Evolutionary conservation across 1,140 invertebrate species (phyloP).

Genomic region (Orussus abietinus): DNA sequence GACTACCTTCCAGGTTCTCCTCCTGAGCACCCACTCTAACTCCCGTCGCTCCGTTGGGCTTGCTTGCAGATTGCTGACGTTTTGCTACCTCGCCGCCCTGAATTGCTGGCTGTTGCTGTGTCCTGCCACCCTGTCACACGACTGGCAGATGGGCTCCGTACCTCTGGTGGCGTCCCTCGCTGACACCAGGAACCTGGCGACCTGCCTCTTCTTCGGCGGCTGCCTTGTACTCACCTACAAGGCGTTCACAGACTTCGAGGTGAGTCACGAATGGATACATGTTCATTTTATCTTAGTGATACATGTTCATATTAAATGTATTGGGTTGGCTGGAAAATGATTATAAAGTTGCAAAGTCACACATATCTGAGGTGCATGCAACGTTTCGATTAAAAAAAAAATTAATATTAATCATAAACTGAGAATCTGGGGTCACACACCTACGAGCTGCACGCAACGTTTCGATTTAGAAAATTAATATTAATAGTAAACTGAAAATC

Average conservation of each 20-base stretch:
- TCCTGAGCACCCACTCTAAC: not conserved
- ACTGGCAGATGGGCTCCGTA: constrained; percentile 86
- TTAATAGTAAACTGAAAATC: too few species aligned
- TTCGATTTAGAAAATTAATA: too few species aligned
- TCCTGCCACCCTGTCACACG: constrained; percentile 72
- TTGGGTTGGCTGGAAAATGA: too few species aligned
- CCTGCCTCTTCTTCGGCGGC: constrained; percentile 63
- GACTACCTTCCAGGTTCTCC: not conserved
- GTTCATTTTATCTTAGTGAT: too few species aligned
- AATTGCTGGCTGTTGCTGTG: constrained; percentile 79
- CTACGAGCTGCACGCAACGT: too few species aligned
- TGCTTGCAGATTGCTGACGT: constrained; percentile 65
- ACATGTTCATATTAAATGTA: too few species aligned
- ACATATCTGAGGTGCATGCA: too few species aligned
- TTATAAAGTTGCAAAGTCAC: too few species aligned
- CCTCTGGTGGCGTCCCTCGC: constrained; percentile 66
- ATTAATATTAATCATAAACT: too few species aligned
- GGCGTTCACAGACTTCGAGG: constrained; percentile 65
- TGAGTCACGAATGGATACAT: too few species aligned
- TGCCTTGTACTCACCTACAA: constrained; percentile 59
- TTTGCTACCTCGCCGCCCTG: constrained; percentile 75
- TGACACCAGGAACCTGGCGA: constrained; percentile 69
- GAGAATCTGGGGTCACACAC: too few species aligned
- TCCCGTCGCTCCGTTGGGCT: not conserved
- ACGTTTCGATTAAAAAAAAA: too few species aligned